Percentiles rank a stretch among this genome's conserved stretches.
phyloP scores from a whole-genome alignment of 2,113 vertebrate genomes.

The Scalopus aquaticus region DNA sequence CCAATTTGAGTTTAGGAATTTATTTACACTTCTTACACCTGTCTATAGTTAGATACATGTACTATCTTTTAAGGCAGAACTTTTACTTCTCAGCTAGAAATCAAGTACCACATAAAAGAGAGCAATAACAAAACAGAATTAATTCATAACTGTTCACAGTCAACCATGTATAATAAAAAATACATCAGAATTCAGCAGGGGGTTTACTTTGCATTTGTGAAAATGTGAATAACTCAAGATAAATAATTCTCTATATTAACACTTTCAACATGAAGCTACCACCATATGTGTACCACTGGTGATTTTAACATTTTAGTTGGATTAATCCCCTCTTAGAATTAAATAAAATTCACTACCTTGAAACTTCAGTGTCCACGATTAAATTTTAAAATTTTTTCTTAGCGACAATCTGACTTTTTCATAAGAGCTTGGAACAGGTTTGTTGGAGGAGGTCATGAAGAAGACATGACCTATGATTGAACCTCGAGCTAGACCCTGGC shows the following conservation, averaged over 20 bases:
- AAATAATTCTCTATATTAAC: neutral
- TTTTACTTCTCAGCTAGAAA: constrained; percentile 35
- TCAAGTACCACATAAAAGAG: neutral
- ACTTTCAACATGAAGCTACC: neutral
- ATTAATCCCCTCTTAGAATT: neutral
- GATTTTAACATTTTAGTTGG: constrained; percentile 25
- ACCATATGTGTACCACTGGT: neutral
- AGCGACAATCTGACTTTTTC: neutral
- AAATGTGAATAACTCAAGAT: neutral
- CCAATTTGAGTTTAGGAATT: neutral
- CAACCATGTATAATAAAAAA: neutral
- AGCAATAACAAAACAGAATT: neutral
- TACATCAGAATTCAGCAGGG: neutral
- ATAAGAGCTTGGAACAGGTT: neutral
- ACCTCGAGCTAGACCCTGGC: neutral
- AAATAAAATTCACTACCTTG: neutral
- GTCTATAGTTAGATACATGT: neutral
- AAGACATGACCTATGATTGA: neutral
- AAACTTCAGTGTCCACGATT: neutral
- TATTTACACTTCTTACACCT: constrained; percentile 18
- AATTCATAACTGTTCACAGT: constrained; percentile 15
- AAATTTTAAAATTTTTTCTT: neutral
- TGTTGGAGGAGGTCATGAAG: neutral
- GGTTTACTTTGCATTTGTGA: neutral
- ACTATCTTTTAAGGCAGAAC: constrained; percentile 6